A percentile compares a stretch with the other conserved stretches of the same genome.
Evolutionary conservation across 1,140 invertebrate genomes (phyloP).

Genomic region (Ylistrum balloti): DNA sequence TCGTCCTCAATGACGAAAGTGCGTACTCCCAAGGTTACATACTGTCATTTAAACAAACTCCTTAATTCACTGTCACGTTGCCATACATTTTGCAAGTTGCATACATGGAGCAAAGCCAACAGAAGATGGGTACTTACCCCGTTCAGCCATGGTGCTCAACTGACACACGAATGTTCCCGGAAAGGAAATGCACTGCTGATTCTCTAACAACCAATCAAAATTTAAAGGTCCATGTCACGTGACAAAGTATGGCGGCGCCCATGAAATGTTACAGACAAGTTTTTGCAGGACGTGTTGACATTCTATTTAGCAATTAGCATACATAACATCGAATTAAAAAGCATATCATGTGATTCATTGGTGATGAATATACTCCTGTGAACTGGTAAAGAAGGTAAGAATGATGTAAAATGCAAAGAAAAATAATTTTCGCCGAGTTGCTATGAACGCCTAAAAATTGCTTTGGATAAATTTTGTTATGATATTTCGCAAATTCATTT

Average conservation of each 20-base stretch:
- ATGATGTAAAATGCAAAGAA: background rate
- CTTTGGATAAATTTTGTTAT: too few species aligned
- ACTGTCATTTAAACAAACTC: background rate
- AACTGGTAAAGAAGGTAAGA: background rate
- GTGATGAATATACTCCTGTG: background rate
- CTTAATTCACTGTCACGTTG: background rate
- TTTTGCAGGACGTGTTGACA: background rate
- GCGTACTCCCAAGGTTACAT: background rate
- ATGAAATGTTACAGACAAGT: slow-evolving; percentile 29
- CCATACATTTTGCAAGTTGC: background rate
- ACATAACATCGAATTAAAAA: background rate
- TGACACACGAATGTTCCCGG: slow-evolving; percentile 51
- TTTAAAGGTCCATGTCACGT: slow-evolving; percentile 49
- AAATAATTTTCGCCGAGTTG: background rate
- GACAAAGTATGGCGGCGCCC: slow-evolving; percentile 58
- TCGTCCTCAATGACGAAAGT: slow-evolving; percentile 38
- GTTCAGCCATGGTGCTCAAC: slow-evolving; percentile 55
- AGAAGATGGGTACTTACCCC: slow-evolving; percentile 53
- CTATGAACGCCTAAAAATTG: slow-evolving; percentile 22
- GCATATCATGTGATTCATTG: background rate
- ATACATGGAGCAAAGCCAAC: background rate
- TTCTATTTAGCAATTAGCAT: background rate
- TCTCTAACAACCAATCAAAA: slow-evolving; percentile 50
- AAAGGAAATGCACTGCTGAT: slow-evolving; percentile 54
- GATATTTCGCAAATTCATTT: too few species aligned